Evolutionary conservation across 2,797 vertebrate species (phyloP), one percentile per base, ranked within the genome.

Genomic region (Lepus oiostolus): DNA sequence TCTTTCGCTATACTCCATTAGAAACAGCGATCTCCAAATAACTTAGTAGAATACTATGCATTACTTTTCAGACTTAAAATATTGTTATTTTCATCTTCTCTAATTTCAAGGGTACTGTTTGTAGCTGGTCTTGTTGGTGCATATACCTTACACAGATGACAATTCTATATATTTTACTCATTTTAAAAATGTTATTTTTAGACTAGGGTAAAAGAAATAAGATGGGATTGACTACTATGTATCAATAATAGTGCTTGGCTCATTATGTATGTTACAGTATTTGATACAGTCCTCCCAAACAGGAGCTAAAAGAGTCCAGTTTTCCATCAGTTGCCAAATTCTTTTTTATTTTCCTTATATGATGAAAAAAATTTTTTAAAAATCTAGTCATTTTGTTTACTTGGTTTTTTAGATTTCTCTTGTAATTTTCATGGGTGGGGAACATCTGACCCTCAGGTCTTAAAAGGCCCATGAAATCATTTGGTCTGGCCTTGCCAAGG

Each of bases 61-160:
- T 86, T 92, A 62, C 38, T 91, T 95, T 90, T 82, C 12, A 91
- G 80, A 89, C 6, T 86, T 47, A 85, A 88, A 79, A 60, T 32
- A 85, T 50, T 72, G 72, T 80, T 72, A 63, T 91, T 85, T 90
- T 76, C 10, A 32, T 91, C 52, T 90, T 76, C 22, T 62, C 32
- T 85, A 58, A 86, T 68, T 65, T 95, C 7, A 42, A 12, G 17
- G 4, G 10, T 42, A 4, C 5, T 75, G 2, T 85, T 71, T 89
- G 4, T 86, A 92, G 81, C 72, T 75, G 7, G 35, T 75, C 77
- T 76, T 91, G n/a, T 10, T 58, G 28, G 50, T 83, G 0, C 9
- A 62, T 50, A n/a, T 2, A 26, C 50, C 26, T 84, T 93, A 5
- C 26, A 63, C 5, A 65, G 1, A 87, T 42, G 38, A 76, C 5